Conservation (phyloP, 2,888 invertebrate genomes). For the Priocnemis perturbator region DNA sequence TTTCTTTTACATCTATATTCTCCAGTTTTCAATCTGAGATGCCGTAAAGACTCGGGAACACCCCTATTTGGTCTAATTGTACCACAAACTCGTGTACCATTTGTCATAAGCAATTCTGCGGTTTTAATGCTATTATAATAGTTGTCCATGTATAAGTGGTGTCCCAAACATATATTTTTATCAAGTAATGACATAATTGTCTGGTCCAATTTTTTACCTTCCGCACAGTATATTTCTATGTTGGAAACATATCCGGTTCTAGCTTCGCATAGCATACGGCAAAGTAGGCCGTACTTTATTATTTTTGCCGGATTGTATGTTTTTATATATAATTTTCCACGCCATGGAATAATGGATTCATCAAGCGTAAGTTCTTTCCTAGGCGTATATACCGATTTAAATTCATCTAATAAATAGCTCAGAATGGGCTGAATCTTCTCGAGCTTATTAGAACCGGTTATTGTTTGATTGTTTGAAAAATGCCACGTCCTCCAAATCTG, state of each 20-base stretch:
- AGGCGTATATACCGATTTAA: constrained; percentile 40
- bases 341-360: constrained; percentile 50
- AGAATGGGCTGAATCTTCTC: constrained; percentile 37
- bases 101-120: constrained; percentile 24
- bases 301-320: constrained; percentile 30
- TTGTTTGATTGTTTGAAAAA: no score
- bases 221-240: constrained; percentile 28
- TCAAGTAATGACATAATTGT: constrained; percentile 29
- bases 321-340: constrained; percentile 28
- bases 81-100: constrained; percentile 41
- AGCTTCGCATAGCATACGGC: constrained; percentile 44
- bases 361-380: constrained; percentile 40
- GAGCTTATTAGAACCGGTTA: constrained; percentile 20
- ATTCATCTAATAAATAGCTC: constrained; percentile 32
- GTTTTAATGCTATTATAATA: constrained; percentile 25
- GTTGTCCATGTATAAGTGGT: constrained; percentile 29
- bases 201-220: constrained; percentile 35
- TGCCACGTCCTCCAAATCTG: constrained; percentile 39
- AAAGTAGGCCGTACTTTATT: constrained; percentile 47
- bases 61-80: constrained; percentile 39
- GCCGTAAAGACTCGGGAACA: no score
- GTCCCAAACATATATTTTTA: constrained; percentile 26
- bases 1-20: neutral
- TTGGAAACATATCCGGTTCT: constrained; percentile 44
- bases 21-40: neutral